phyloP scores from a whole-genome alignment of 1,140 invertebrate genomes.

The Chrysomallon squamiferum region DNA sequence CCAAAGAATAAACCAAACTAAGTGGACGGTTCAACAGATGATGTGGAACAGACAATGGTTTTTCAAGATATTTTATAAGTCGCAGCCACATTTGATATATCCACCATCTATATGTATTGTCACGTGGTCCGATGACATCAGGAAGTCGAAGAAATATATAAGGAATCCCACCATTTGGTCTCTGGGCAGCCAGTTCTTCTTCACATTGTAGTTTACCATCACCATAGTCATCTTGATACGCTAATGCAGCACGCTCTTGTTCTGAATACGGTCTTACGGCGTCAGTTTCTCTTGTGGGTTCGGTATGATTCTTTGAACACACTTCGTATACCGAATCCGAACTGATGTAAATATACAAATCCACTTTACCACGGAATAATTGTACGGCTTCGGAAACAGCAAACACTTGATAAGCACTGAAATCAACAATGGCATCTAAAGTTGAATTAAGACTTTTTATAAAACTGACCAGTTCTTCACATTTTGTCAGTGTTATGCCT shows the following conservation, averaged over 20 bases:
- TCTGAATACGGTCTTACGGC: constrained; percentile 57
- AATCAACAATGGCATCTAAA: constrained; percentile 65
- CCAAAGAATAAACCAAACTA: constrained; percentile 65
- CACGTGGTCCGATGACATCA: constrained; percentile 66
- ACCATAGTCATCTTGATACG: constrained; percentile 61
- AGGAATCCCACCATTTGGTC: constrained; percentile 40
- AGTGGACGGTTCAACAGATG: constrained; percentile 49
- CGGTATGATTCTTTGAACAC: constrained; percentile 49
- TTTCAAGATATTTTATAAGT: constrained; percentile 43
- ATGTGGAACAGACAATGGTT: constrained; percentile 56
- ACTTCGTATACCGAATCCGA: constrained; percentile 68
- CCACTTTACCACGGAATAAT: constrained; percentile 51
- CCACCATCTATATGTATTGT: constrained; percentile 66
- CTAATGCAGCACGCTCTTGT: constrained; percentile 37
- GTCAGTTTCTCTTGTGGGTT: constrained; percentile 49
- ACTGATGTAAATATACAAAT: constrained; percentile 65
- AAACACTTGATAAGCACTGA: constrained; percentile 63
- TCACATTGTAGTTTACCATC: constrained; percentile 63
- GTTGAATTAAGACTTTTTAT: constrained; percentile 23
- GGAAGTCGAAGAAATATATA: constrained; percentile 65
- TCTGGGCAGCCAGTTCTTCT: constrained; percentile 56
- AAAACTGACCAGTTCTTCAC: constrained; percentile 47
- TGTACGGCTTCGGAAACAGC: constrained; percentile 55
- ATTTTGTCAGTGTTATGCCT: constrained; percentile 52
- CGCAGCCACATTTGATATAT: constrained; percentile 66